Percentiles rank a stretch among this genome's conserved stretches.
Evolutionary conservation across 2,113 vertebrate species (phyloP).

Genomic region (Amphiprion percula): DNA sequence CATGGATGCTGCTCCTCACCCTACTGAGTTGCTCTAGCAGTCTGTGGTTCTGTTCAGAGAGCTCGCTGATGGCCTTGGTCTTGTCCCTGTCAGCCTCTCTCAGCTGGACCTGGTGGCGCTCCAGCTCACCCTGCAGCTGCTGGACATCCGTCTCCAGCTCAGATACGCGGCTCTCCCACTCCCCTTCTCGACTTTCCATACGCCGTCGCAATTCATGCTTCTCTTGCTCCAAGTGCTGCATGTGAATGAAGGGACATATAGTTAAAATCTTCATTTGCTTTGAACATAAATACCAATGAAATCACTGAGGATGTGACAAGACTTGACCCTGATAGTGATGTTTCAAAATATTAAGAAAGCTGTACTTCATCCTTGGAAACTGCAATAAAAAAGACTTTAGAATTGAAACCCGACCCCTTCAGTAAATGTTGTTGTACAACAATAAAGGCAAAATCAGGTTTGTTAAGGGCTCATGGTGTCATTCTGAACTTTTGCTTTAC

Average conservation of each 20-base stretch:
- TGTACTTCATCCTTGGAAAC: too few relatives aligned
- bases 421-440: too few relatives aligned
- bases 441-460: too few relatives aligned
- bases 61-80: conserved; percentile 90
- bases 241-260: conserved; percentile 3
- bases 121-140: conserved; percentile 94
- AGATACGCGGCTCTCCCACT: conserved; percentile 96
- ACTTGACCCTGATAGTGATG: not conserved
- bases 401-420: too few relatives aligned
- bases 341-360: not conserved
- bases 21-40: conserved; percentile 96
- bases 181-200: conserved; percentile 94
- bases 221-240: conserved; percentile 96
- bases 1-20: conserved; percentile 84
- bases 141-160: conserved; percentile 96
- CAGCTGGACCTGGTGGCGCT: conserved; percentile 93
- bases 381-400: too few relatives aligned
- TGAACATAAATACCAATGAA: not conserved
- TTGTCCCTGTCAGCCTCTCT: conserved; percentile 93
- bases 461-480: too few relatives aligned
- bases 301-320: not conserved
- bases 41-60: conserved; percentile 98
- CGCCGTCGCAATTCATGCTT: conserved; percentile 93
- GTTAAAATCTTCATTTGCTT: conserved; percentile 2
- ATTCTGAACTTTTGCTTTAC: too few relatives aligned